phyloP scores from a whole-genome alignment of 2,797 vertebrate species.

The Anniella stebbinsi region DNA sequence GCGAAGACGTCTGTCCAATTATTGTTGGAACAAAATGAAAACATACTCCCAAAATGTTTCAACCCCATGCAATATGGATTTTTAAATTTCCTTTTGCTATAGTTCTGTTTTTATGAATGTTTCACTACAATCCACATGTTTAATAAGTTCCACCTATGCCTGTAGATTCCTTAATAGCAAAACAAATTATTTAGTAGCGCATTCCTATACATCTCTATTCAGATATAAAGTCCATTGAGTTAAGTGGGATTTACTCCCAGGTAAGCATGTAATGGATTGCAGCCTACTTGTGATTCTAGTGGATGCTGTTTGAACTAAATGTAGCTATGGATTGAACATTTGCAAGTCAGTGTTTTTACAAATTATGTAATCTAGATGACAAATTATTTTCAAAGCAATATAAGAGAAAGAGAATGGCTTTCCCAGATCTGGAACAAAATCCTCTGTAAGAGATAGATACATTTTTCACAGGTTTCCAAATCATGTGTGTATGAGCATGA shows the following conservation, averaged over 20 bases:
- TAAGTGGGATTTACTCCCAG: not conserved
- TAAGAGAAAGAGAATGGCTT: conserved; percentile 23
- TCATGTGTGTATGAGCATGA: not conserved
- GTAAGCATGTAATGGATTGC: not conserved
- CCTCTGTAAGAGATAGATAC: conserved; percentile 42
- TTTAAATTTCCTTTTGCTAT: conserved; percentile 7
- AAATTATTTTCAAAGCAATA: conserved; percentile 47
- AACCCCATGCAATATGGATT: not conserved
- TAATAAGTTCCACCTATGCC: not conserved
- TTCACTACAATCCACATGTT: not conserved
- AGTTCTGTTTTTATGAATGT: not conserved
- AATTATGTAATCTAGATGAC: conserved; percentile 35
- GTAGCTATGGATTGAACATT: conserved; percentile 12
- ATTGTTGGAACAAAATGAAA: not conserved
- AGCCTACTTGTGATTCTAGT: conserved; percentile 33
- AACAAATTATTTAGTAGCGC: not conserved
- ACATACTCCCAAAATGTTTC: not conserved
- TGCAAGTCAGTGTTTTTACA: conserved; percentile 1
- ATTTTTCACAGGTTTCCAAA: not conserved
- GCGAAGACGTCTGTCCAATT: not conserved
- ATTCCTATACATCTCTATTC: not conserved
- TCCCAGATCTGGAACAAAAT: conserved; percentile 18
- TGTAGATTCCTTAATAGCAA: conserved; percentile 1
- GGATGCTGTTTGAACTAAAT: conserved; percentile 53
- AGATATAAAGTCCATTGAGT: not conserved